Conservation (phyloP, 2,113 vertebrate genomes). For the Hystrix brachyura region DNA sequence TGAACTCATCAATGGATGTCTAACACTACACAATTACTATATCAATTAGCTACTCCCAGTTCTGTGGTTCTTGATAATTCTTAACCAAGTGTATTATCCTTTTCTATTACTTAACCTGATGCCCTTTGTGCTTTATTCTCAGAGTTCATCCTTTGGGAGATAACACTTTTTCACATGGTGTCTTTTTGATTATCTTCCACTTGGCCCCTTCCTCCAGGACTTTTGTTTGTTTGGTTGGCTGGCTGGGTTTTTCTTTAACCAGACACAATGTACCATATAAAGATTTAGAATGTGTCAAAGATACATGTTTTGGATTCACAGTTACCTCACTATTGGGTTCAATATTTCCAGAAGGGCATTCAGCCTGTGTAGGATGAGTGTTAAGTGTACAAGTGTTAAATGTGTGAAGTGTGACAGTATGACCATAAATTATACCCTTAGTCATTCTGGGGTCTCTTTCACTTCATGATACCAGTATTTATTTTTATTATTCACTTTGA, state of each 20-base stretch:
- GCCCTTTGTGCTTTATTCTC: background rate
- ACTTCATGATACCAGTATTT: background rate
- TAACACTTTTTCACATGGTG: background rate
- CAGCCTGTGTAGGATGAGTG: background rate
- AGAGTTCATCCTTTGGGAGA: background rate
- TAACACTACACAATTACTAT: background rate
- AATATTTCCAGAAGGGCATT: background rate
- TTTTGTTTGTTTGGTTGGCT: background rate
- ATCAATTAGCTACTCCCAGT: background rate
- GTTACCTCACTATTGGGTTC: background rate
- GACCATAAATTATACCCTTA: background rate
- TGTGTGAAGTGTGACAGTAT: background rate
- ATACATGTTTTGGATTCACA: background rate
- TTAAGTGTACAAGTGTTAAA: background rate
- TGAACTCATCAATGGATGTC: background rate
- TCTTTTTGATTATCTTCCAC: background rate
- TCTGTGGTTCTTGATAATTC: background rate
- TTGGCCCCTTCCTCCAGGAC: too few relatives aligned
- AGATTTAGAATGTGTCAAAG: constrained; percentile 8
- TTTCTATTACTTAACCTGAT: background rate
- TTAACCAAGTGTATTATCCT: background rate
- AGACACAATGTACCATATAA: background rate
- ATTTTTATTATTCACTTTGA: background rate
- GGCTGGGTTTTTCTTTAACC: background rate
- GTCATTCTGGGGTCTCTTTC: background rate